These are phyloP conservation scores for Rhizomys pruinosus DNA, from an alignment of 2,113 vertebrate genomes.

Conservation along the genomic window DNA sequence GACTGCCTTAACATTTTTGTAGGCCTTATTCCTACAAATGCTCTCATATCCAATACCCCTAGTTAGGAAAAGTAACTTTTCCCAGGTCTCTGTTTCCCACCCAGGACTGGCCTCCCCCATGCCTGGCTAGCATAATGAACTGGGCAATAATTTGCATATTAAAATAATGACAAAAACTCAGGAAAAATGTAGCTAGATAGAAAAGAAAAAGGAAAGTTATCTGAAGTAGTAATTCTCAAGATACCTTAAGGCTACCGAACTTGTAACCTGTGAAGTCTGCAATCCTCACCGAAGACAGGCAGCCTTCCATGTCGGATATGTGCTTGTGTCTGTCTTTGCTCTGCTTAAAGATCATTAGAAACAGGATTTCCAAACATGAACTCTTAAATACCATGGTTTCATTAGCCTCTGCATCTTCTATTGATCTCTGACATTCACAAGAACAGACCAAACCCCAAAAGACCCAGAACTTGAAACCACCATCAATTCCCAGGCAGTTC, in stretches of 20 bases:
- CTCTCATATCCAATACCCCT: neutral
- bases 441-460: neutral
- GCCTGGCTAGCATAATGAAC: neutral
- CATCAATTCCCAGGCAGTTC: neutral
- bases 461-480: too few species aligned
- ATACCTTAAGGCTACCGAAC: slow-evolving; percentile 91
- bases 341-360: slow-evolving; percentile 81
- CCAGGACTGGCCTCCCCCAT: neutral
- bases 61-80: neutral
- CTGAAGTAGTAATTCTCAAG: neutral
- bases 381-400: slow-evolving; percentile 1
- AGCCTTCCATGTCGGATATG: slow-evolving; percentile 88
- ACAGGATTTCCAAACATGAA: neutral
- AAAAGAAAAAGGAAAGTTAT: neutral
- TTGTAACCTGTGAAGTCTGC: slow-evolving; percentile 85
- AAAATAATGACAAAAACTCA: neutral
- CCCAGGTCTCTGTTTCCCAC: neutral
- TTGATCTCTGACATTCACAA: neutral
- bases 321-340: slow-evolving; percentile 90
- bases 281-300: slow-evolving; percentile 87
- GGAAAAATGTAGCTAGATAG: neutral
- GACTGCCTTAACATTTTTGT: neutral
- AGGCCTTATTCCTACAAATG: neutral
- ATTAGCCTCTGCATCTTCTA: neutral
- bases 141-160: neutral